These are phyloP conservation scores for Mormyrus lacerda DNA, from an alignment of 2,113 vertebrate species.

Conservation along the genomic window DNA sequence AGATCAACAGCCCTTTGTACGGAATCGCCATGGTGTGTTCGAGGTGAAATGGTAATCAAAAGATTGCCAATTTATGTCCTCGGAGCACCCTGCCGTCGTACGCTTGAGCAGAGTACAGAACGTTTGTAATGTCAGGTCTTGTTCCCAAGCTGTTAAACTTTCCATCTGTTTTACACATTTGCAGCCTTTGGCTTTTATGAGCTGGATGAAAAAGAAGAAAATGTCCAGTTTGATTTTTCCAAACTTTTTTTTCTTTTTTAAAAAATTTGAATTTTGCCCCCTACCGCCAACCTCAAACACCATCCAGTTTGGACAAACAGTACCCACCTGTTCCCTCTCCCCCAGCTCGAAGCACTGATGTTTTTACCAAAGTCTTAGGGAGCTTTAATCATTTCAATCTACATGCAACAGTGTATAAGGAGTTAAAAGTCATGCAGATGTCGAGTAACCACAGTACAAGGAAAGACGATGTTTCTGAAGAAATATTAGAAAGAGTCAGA, in stretches of 20 bases:
- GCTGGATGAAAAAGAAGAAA: not conserved
- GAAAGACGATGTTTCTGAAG: not conserved
- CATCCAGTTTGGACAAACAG: not conserved
- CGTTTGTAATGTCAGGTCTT: not conserved
- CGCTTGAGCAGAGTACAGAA: not conserved
- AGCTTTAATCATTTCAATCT: not conserved
- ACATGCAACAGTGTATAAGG: not conserved
- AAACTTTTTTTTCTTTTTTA: not conserved
- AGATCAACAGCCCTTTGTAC: not conserved
- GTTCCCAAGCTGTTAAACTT: not conserved
- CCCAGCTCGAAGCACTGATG: not conserved
- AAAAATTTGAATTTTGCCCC: not conserved
- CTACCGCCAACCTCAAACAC: not conserved
- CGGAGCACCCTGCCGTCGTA: not conserved
- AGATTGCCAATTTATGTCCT: not conserved
- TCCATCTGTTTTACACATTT: not conserved
- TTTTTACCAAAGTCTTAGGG: not conserved
- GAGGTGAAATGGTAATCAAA: not conserved
- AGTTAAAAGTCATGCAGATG: not conserved
- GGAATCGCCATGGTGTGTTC: not conserved
- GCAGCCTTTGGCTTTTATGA: not conserved
- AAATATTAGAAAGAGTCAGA: not conserved
- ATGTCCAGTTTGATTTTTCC: not conserved
- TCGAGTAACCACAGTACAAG: not conserved
- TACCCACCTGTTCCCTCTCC: not conserved